phyloP scores from a whole-genome alignment of 2,797 vertebrate genomes.

The Echeneis naucrates region DNA sequence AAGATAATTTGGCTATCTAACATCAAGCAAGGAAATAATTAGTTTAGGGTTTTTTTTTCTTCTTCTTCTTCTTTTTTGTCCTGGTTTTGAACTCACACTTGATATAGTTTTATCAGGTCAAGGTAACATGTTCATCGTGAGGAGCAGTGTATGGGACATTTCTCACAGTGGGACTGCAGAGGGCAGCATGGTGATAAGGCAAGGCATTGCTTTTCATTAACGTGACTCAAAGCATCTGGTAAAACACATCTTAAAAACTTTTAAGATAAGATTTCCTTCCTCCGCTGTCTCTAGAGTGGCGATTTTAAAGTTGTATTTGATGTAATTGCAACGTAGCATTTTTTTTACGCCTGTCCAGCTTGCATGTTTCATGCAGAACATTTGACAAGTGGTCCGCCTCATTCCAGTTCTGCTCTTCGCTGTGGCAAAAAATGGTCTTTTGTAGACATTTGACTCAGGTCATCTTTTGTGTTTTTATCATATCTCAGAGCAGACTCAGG shows the following conservation, averaged over 20 bases:
- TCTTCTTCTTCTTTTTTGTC: conserved; percentile 63
- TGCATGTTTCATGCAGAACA: background rate
- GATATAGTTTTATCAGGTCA: conserved; percentile 77
- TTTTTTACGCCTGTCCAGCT: background rate
- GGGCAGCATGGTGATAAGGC: conserved; percentile 55
- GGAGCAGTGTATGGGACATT: background rate
- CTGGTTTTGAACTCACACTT: conserved; percentile 74
- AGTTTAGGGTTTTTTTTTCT: conserved; percentile 46
- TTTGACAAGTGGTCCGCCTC: too few species aligned
- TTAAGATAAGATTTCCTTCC: background rate
- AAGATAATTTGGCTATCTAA: conserved; percentile 77
- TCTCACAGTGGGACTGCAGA: conserved; percentile 54
- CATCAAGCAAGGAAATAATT: conserved; percentile 82
- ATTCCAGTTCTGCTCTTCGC: too few species aligned
- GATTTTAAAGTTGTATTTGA: background rate
- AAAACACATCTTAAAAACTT: background rate
- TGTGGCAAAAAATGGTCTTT: background rate
- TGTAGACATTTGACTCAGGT: conserved; percentile 11
- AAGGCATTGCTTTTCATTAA: background rate
- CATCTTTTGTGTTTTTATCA: conserved; percentile 6
- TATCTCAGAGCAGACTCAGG: conserved; percentile 1
- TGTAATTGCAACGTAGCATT: background rate
- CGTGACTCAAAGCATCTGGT: background rate
- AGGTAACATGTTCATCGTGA: conserved; percentile 61
- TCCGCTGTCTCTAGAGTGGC: background rate